A percentile compares a stretch with the other conserved stretches of the same genome.
phyloP scores from a whole-genome alignment of 1,140 invertebrate genomes.

The Nomia melanderi region DNA sequence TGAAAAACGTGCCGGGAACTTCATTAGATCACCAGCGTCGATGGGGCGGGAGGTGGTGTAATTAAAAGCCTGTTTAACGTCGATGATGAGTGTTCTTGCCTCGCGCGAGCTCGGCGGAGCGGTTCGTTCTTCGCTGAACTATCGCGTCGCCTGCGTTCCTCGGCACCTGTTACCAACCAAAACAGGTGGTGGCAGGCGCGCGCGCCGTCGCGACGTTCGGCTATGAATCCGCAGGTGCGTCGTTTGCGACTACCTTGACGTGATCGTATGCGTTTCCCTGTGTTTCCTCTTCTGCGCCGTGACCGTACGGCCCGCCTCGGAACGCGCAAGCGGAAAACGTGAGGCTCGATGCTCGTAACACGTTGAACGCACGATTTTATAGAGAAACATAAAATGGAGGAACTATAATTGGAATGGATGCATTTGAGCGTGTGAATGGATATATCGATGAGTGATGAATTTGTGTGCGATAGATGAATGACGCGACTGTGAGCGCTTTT shows the following conservation, averaged over 20 bases:
- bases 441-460: too few species aligned
- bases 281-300: not conserved
- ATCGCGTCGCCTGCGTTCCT: not conserved
- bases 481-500: too few species aligned
- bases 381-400: too few species aligned
- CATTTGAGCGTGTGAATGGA: too few species aligned
- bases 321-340: not conserved
- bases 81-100: not conserved
- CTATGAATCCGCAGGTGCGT: constrained; percentile 17
- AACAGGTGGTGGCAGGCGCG: constrained; percentile 23
- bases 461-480: too few species aligned
- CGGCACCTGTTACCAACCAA: constrained; percentile 30
- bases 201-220: not conserved
- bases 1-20: not conserved
- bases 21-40: not conserved
- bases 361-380: too few species aligned
- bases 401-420: too few species aligned
- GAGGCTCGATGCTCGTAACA: too few species aligned
- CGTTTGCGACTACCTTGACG: not conserved
- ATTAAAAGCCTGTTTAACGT: constrained; percentile 18
- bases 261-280: constrained; percentile 21
- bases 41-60: not conserved
- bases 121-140: not conserved
- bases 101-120: too few species aligned
- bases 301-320: not conserved